A percentile compares a stretch with the other conserved stretches of the same genome.
Conservation (phyloP, 1,140 invertebrate genomes). For the Sycophila sp. region DNA sequence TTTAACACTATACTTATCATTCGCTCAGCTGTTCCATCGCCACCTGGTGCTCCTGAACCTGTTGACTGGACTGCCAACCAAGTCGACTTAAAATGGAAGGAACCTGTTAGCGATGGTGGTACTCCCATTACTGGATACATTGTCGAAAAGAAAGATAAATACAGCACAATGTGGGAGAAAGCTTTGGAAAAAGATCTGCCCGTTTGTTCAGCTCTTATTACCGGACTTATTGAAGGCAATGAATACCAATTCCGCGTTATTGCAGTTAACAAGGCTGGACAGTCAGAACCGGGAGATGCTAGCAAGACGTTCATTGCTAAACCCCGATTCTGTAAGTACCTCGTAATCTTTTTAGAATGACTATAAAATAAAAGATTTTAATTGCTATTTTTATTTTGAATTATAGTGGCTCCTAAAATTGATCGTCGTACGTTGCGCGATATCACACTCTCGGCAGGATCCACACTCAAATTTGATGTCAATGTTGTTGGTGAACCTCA, state of each 20-base stretch:
- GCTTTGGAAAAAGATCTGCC: constrained; percentile 82
- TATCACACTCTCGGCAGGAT: constrained; percentile 89
- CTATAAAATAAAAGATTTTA: constrained; percentile 4
- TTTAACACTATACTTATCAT: constrained; percentile 13
- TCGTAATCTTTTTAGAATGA: too few species aligned
- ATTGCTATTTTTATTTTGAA: constrained; percentile 30
- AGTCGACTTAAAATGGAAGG: constrained; percentile 87
- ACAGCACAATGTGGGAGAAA: constrained; percentile 92
- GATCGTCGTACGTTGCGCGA: constrained; percentile 90
- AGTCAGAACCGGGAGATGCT: constrained; percentile 86
- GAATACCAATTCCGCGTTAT: constrained; percentile 99
- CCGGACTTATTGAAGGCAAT: constrained; percentile 93
- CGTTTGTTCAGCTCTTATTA: constrained; percentile 78
- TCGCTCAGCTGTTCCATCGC: constrained; percentile 75
- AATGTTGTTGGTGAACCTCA: constrained; percentile 91
- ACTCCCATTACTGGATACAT: constrained; percentile 94
- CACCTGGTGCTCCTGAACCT: constrained; percentile 86
- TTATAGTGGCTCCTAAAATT: constrained; percentile 91
- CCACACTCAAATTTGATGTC: constrained; percentile 91
- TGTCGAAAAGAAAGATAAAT: constrained; percentile 97
- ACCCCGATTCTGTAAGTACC: constrained; percentile 80
- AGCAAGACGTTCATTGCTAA: constrained; percentile 92
- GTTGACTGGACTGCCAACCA: constrained; percentile 93
- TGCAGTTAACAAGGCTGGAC: constrained; percentile 94
- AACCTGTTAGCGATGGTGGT: constrained; percentile 86